Evolutionary conservation across 2,113 vertebrate species (phyloP).

Genomic region (Dinomys branickii): DNA sequence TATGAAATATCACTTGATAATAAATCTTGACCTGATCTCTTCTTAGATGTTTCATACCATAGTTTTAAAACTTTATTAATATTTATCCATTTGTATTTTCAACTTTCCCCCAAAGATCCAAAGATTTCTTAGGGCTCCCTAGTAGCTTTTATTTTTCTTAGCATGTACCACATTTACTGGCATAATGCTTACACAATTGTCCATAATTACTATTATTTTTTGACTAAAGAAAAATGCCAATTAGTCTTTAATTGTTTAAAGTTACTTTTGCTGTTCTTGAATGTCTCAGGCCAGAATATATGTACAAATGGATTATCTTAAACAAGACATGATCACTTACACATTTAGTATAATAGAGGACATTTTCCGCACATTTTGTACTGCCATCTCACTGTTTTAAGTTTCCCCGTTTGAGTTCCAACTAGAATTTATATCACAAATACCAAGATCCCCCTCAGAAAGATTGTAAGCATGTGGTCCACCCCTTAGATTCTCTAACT

Average conservation of each 20-base stretch:
- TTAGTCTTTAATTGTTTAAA: not conserved
- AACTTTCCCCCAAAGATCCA: not conserved
- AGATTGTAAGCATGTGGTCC: not conserved
- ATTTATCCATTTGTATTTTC: not conserved
- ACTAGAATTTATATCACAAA: not conserved
- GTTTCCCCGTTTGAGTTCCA: not conserved
- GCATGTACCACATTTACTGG: not conserved
- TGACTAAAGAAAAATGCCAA: not conserved
- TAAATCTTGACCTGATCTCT: not conserved
- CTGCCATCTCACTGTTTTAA: not conserved
- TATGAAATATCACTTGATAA: not conserved
- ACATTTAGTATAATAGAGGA: not conserved
- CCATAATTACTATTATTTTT: not conserved
- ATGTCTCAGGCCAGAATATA: not conserved
- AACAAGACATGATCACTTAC: not conserved
- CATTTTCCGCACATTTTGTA: not conserved
- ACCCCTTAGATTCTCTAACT: not conserved
- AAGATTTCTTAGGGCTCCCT: not conserved
- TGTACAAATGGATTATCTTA: not conserved
- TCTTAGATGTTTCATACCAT: not conserved
- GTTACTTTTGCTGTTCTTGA: not conserved
- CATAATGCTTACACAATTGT: not conserved
- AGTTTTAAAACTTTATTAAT: not conserved
- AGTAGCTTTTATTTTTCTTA: not conserved
- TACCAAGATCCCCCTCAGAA: not conserved